Evolutionary conservation across 2,113 vertebrate species (phyloP), one percentile per base, ranked within the genome.

Genomic region (Anoplopoma fimbria): DNA sequence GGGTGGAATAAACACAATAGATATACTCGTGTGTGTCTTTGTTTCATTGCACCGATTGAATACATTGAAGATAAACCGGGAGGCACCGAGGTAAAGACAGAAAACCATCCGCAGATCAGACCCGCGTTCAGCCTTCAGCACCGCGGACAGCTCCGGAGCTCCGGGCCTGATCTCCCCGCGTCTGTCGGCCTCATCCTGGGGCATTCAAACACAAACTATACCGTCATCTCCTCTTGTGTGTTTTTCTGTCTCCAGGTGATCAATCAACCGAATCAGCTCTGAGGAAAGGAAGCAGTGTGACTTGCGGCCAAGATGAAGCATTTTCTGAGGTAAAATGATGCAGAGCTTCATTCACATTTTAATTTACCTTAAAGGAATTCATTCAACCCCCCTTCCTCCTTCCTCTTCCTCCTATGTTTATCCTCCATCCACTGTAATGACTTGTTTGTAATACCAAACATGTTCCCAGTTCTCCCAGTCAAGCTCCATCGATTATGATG

Each of bases 271-370:
- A 69, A 74, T 17, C 55, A 33, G 13, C 61, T 38, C 38, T 17
- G 62, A n/a, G 70, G 8, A 69, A 79, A 82, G 2, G 2, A 23
- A 73, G 73, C 82, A n/a, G 78, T 15, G 25, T 15, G 25, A 58
- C 55, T n/a, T 6, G 55, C 55, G 55, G 55, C 42, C 90, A 89
- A 87, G 57, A 96, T 96, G 95, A 96, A 96, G 93, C 95, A 96
- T 92, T 96, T 96, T 60, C 87, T 96, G 49, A 95, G 94, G 95
- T 96, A 90, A 88, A 9, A 31, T 17, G 13, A 64, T 74, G 74
- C 70, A 10, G 34, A 2, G 51, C 58, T 14, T 2, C 3, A 62
- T 69, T 34, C 49, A 14, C 15, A 25, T 81, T 9, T 23, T 27
- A 1, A 69, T 42, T 6, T 29, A 15, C 13, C 33, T 3, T 74